A percentile compares a stretch with the other conserved stretches of the same genome.
phyloP scores from a whole-genome alignment of 2,797 vertebrate species.

The Dallia pectoralis region DNA sequence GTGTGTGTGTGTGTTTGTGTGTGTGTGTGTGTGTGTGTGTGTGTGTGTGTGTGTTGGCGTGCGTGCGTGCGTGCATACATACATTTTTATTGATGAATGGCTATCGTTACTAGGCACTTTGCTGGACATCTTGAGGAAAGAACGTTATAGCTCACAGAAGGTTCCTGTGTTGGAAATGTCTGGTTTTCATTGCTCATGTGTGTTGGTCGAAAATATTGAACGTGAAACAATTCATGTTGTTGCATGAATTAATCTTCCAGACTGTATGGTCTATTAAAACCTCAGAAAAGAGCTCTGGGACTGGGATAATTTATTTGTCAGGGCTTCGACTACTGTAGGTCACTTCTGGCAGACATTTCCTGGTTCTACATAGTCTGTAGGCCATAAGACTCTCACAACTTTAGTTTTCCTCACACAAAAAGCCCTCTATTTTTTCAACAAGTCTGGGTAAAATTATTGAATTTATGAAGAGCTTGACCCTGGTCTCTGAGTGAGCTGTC shows the following conservation, averaged over 20 bases:
- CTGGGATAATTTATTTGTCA: slow-evolving; percentile 20
- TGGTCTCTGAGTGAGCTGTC: slow-evolving; percentile 48
- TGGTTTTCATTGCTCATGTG: slow-evolving; percentile 32
- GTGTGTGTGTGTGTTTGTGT: not conserved
- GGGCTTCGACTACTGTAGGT: slow-evolving; percentile 27
- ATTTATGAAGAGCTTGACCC: slow-evolving; percentile 66
- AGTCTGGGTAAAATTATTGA: slow-evolving; percentile 44
- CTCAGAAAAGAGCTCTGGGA: slow-evolving; percentile 45
- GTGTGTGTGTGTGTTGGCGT: not conserved
- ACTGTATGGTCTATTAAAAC: slow-evolving; percentile 41
- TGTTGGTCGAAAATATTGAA: slow-evolving; percentile 31
- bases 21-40: slow-evolving; percentile 3
- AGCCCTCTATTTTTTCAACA: slow-evolving; percentile 31
- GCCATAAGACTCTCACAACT: slow-evolving; percentile 23
- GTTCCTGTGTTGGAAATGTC: slow-evolving; percentile 28
- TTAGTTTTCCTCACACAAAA: not conserved
- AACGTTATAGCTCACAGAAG: slow-evolving; percentile 12
- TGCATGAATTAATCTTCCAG: slow-evolving; percentile 40
- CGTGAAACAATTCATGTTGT: slow-evolving; percentile 40
- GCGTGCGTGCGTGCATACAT: not conserved
- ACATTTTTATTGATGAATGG: not conserved
- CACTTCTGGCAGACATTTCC: slow-evolving; percentile 41
- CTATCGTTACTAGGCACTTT: slow-evolving; percentile 24
- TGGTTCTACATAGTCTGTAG: slow-evolving; percentile 29
- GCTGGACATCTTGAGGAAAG: slow-evolving; percentile 8